Base-by-base conservation (phyloP, 1,140 invertebrate species). In the Delia radicum region DNA sequence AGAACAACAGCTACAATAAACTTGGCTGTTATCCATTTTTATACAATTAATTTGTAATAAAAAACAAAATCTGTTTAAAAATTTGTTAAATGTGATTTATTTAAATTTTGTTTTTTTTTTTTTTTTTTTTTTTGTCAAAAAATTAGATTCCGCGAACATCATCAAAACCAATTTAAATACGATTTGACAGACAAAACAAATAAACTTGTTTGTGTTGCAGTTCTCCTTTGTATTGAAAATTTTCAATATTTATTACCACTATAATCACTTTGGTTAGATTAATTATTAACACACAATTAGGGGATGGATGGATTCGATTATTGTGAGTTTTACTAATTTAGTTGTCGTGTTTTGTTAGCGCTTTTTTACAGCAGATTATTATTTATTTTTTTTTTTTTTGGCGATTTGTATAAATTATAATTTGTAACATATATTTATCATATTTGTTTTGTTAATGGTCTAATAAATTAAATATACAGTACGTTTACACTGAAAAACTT, bases 101-200 rank as follows among this genome's bases (percentile, higher is more conserved):
- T 33, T 33, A 1, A 33, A 33, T 33, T 33, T 33, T 65, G 24
- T 28, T 67, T 67, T 28, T 55, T 55, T 55, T 21, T 18, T n/a
- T 55, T 0, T n/a, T n/a, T n/a, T 31, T 28, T 24, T 67, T 67
- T 33, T 29, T 46, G 21, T n/a, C 62, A 33, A 75, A 75, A n/a
- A n/a, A n/a, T n/a, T 61, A 62, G 26, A 73, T 74, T 62, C 42
- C 18, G 61, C 48, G 31, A 48, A 33, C 63, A 28, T 67, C 63
- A n/a, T n/a, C n/a, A n/a, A n/a, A n/a, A n/a, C n/a, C n/a, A n/a
- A n/a, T n/a, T 7, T 37, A 37, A 10, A 13, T n/a, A n/a, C n/a
- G n/a, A n/a, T n/a, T 13, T 10, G 33, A 55, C 18, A 55, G 21
- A 21, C 18, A 24, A 55, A 55, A 55, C 10, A 21, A 8, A 8